Base-by-base conservation (phyloP, 1,140 invertebrate genomes). In the Tetramorium parvispinum region DNA sequence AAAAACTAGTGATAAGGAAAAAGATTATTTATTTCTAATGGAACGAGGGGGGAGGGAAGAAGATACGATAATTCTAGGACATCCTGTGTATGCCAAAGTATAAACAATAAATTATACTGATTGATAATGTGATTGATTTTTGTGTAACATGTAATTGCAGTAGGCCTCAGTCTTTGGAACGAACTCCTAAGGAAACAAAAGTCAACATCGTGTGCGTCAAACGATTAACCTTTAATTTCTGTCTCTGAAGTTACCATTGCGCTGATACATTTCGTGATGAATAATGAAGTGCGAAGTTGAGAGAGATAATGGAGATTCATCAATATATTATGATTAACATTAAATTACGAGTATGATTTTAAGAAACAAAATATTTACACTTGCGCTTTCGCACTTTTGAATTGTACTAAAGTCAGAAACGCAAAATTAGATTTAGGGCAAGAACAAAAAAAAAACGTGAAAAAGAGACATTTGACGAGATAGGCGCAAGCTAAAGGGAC, bases 181-280 rank as follows among this genome's bases (percentile, higher is more conserved):
- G 46, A 86, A 88, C 78, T 43, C 21, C 70, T 91, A 78, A 87
- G 59, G 75, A 85, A 70, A 88, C 43, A 76, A 61, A 87, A 76
- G 68, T 89, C 66, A 88, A 87, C 86, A 90, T 78, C 78, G 81
- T 86, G 76, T 63, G 40, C 37, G 61, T 66, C 77, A 75, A 79
- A 37, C 55, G 66, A 53, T 90, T 83, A 63, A 63, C 77, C 89
- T 92, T 92, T 90, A 89, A 91, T 93, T 93, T 92, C 92, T 93
- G 92, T 93, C 91, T 91, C 92, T 85, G 85, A 92, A 92, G 87
- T 91, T 91, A 90, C 88, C 75, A 89, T 81, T 89, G 91, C 77
- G 88, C 89, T 88, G 71, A 90, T 61, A 88, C 81, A 86, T 91
- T 91, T 88, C 86, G 81, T 85, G 73, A 91, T 88, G 85, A 91